Base-by-base conservation (phyloP, 2,888 invertebrate genomes). In the Epirrhoe tristata region DNA sequence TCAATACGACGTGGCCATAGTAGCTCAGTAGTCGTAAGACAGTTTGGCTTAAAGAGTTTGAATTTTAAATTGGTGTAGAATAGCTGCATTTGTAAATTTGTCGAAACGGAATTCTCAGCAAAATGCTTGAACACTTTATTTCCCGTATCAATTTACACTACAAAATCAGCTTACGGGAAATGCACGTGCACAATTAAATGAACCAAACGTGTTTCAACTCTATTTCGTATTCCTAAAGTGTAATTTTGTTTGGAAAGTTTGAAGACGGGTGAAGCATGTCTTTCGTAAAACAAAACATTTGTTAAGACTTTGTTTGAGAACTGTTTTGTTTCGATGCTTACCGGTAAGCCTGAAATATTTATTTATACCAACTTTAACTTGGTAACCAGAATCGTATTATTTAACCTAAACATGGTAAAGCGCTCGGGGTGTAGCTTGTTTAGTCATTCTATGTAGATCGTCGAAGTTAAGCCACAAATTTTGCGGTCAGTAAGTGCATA, bases 131-230 rank as follows among this genome's bases (percentile, higher is more conserved):
- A 24, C 1, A 72, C 61, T 70, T 70, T 66, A 65, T 72, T 67
- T 66, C 24, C 57, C 50, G 63, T 67, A 72, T 69, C 72, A 70
- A 69, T 69, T 69, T 70, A 58, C 70, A 54, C 64, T 65, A 65
- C 56, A 39, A 66, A 72, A 67, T 67, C 72, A 70, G 69, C 70
- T 70, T 72, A 63, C 66, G 60, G 57, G 12, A 36, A 56, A 14
- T 43, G 60, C 51, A 53, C 54, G 61, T 58, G 55, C 60, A 17
- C 48, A 58, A 53, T 43, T 58, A 32, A n/a, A 54, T 5, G 2
- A 12, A 32, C 5, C 63, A 53, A 46, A 16, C 16, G 5, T 60
- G 50, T 56, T 50, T 50, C 43, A 51, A 12, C 55, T 39, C 39
- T 66, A 67, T 58, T 7, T 4, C 10, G 1, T 36, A 0, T n/a